Base-by-base conservation (phyloP, 2,113 vertebrate species). In the Triplophysa dalaica region DNA sequence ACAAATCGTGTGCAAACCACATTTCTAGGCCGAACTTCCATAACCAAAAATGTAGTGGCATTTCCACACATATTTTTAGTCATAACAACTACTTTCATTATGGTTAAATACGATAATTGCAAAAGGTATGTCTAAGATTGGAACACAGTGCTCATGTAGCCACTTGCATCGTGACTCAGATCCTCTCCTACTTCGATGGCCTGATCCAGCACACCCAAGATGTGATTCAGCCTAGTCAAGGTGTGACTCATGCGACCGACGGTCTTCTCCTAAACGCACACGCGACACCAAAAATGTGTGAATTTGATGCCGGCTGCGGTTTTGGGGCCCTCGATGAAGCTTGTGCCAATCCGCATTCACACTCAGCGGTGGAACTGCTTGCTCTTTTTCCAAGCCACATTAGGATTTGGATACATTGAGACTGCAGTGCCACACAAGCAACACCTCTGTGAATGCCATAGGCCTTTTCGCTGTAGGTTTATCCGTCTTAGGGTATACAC, bases 221-320 rank as follows among this genome's bases (percentile, higher is more conserved):
- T 21, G 17, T 80, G 81, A 87, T 70, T 84, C 81, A 80, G 54
- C 54, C 6, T 58, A 43, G 19, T 48, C 45, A 63, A 70, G 70
- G 67, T 56, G 74, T 85, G 79, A 86, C 77, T 85, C 85, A 85
- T 38, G 38, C 9, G 21, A 62, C 84, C 75, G 21, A 81, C 77
- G 82, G 72, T 82, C 83, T 80, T 64, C 77, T 69, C 26, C 41
- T 62, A 22, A n/a, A 72, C 78, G 70, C 67, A 41, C 70, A 75
- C 54, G n/a, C 5, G 8, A 58, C 54, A 38, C 45, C 74, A 70
- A 62, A 64, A 70, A 83, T 75, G 86, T 85, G 80, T 79, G 75
- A 85, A 82, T 81, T 81, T 87, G 82, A 82, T 76, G 67, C 83
- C 77, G 58, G 75, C 80, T 84, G 83, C 70, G 83, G 75, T 84